These are phyloP conservation scores for Mesocricetus auratus DNA, from an alignment of 2,113 vertebrate genomes.

Conservation along the genomic window DNA sequence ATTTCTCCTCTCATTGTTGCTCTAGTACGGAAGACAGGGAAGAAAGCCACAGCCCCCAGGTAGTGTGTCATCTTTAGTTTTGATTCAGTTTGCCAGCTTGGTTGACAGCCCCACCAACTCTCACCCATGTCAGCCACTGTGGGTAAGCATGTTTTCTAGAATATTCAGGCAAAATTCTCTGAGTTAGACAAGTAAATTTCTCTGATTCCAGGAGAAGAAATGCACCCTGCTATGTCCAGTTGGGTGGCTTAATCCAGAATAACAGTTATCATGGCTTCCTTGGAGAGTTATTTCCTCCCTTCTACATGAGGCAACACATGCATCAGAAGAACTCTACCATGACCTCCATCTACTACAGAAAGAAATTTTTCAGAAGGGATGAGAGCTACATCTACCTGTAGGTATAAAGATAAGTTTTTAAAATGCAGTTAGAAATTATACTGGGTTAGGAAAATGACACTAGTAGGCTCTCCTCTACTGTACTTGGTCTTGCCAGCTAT, in stretches of 20 bases:
- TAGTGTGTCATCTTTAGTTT: neutral
- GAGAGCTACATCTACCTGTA: neutral
- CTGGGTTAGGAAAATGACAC: neutral
- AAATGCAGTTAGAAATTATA: neutral
- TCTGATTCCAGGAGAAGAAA: neutral
- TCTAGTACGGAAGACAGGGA: neutral
- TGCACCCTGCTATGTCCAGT: neutral
- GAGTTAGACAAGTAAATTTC: neutral
- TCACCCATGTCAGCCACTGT: neutral
- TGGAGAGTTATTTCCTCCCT: too few species aligned
- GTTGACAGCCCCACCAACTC: neutral
- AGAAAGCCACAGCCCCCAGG: neutral
- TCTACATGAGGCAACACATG: accelerated
- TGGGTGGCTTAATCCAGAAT: neutral
- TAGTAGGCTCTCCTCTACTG: neutral
- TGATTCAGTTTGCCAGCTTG: neutral
- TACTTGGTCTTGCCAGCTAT: neutral
- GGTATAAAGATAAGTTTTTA: neutral
- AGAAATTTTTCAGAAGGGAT: neutral
- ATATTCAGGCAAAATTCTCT: neutral
- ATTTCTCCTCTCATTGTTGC: accelerated
- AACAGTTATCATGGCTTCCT: neutral
- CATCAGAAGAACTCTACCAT: neutral
- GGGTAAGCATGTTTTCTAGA: neutral
- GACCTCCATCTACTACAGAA: neutral